phyloP scores from a whole-genome alignment of 2,888 invertebrate genomes.

The Saturnia japonica region DNA sequence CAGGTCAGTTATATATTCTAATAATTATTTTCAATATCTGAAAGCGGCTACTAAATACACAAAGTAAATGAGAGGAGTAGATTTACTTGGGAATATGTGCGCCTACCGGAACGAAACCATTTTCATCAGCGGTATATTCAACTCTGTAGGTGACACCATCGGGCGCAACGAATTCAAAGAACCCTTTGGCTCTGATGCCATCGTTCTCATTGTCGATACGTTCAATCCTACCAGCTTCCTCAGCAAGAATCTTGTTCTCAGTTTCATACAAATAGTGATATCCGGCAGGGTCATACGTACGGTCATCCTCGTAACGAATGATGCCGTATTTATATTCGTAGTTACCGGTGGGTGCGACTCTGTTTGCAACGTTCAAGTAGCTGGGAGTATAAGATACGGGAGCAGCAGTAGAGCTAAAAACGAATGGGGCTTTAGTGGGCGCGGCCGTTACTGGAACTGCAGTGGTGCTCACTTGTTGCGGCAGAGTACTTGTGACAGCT shows the following conservation, averaged over 20 bases:
- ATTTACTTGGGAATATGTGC: constrained; percentile 52
- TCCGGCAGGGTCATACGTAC: constrained; percentile 52
- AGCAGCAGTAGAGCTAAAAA: neutral
- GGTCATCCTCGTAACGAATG: constrained; percentile 66
- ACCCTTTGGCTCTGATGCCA: constrained; percentile 64
- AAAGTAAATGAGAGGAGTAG: neutral
- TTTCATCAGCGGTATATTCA: constrained; percentile 75
- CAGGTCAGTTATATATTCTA: constrained; percentile 21
- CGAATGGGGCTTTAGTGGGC: neutral
- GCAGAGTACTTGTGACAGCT: neutral
- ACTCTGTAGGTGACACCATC: constrained; percentile 74
- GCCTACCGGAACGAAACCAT: constrained; percentile 66
- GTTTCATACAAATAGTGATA: constrained; percentile 78
- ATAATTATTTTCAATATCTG: constrained; percentile 18
- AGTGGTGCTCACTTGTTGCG: neutral
- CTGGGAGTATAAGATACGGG: neutral
- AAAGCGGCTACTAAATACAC: constrained; percentile 23
- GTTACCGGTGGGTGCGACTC: constrained; percentile 21
- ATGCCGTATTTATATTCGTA: constrained; percentile 71
- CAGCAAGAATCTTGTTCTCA: constrained; percentile 73
- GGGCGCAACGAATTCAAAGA: constrained; percentile 70
- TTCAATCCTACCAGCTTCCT: constrained; percentile 69
- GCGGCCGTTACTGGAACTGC: neutral
- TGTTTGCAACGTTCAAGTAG: constrained; percentile 1
- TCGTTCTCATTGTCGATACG: constrained; percentile 53